Evolutionary conservation across 2,797 vertebrate species (phyloP), one percentile per base, ranked within the genome.

Genomic region (Rhadinocentrus ornatus): DNA sequence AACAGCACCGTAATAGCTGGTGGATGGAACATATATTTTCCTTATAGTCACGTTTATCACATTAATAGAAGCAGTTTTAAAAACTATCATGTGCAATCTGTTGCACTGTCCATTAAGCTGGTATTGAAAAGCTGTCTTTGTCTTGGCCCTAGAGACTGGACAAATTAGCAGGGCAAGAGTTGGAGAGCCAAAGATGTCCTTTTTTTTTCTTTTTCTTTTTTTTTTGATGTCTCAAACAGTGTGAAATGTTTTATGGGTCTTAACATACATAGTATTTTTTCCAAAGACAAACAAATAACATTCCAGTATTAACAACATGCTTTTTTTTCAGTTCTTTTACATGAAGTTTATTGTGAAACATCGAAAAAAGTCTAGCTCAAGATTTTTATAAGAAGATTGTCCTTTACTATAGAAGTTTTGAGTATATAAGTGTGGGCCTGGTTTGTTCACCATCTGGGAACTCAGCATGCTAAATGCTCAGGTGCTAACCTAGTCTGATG

Each of bases 121-220:
- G 86, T 88, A 88, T 90, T 86, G 87, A 85, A 78, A 83, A 85
- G 75, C 73, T 85, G 78, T 85, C 85, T 88, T 87, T 88, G 71
- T 91, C 78, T 79, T 35, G 71, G 65, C 84, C 84, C 73, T 57
- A 59, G 83, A 81, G 82, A 81, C 80, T 46, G 62, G 79, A 67
- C 55, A 48, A 71, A 81, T 84, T 84, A 83, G 72, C n/a, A 12
- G 75, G 80, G 82, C 78, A 75, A 22, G 54, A 78, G 78, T 54
- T 54, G 24, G 50, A n/a, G 71, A 75, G 50, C 66, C 32, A 62
- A 46, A 62, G 67, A 78, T 31, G 56, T 46, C 31, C 6, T n/a
- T 57, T 55, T 48, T 50, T 20, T 41, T 32, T 11, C 37, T 18
- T n/a, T 46, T 46, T 20, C 18, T 46, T 29, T 27, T 16, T 18